Conservation (phyloP, 1,140 invertebrate genomes). For the Eupristina koningsbergeri region DNA sequence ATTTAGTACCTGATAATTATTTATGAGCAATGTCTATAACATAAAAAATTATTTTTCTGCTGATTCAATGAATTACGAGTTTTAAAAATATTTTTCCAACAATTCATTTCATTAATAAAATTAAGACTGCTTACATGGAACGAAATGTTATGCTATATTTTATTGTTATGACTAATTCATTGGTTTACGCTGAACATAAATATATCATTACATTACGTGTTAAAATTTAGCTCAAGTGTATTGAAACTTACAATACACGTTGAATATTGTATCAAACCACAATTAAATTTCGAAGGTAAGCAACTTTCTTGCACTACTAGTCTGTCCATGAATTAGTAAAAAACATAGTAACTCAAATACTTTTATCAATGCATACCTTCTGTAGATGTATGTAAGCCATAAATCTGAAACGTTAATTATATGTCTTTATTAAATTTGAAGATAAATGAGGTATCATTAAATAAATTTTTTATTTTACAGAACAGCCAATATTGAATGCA, state of each 20-base stretch:
- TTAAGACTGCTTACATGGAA: background rate
- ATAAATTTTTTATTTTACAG: background rate
- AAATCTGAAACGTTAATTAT: background rate
- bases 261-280: background rate
- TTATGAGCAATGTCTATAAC: background rate
- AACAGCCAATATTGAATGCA: background rate
- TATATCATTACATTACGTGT: background rate
- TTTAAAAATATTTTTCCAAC: background rate
- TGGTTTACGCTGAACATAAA: background rate
- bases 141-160: background rate
- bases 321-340: background rate
- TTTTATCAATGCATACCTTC: background rate
- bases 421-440: background rate
- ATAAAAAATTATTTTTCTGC: background rate
- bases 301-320: background rate
- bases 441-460: background rate
- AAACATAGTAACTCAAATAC: background rate
- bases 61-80: background rate
- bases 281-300: background rate
- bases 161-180: background rate
- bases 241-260: background rate
- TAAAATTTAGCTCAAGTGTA: background rate
- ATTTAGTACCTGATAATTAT: background rate
- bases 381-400: background rate
- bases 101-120: background rate